These are phyloP conservation scores for Hypomesus transpacificus DNA, from an alignment of 2,113 vertebrate species.

Conservation along the genomic window DNA sequence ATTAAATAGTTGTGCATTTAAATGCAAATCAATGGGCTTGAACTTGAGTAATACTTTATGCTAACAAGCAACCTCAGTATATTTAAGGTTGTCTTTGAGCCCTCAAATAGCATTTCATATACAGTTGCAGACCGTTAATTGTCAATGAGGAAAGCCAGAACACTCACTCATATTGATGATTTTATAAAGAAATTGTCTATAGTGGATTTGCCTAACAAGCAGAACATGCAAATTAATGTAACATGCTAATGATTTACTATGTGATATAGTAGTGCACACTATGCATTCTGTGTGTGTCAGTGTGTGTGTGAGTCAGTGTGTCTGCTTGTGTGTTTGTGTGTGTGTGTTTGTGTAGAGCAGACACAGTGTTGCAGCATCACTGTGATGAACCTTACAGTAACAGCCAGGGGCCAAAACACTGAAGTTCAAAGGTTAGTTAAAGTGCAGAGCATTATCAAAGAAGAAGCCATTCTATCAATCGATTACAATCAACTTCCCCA, in stretches of 20 bases:
- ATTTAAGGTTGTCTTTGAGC: conserved; percentile 45
- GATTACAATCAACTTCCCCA: conserved; percentile 62
- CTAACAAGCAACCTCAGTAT: conserved; percentile 54
- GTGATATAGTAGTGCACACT: too few species aligned
- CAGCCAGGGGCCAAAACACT: conserved; percentile 57
- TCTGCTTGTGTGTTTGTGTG: background rate
- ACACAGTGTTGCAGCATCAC: background rate
- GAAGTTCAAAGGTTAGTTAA: conserved; percentile 67
- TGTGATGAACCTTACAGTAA: conserved; percentile 53
- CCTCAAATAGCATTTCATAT: conserved; percentile 31
- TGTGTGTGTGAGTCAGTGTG: background rate
- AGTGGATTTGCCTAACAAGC: background rate
- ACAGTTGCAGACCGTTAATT: background rate
- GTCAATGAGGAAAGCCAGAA: too few species aligned
- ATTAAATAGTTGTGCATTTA: conserved; percentile 63
- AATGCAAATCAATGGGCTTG: conserved; percentile 60
- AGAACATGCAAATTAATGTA: background rate
- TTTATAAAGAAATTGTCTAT: background rate
- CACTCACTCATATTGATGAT: background rate
- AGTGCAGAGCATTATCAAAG: conserved; percentile 58
- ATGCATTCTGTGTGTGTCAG: too few species aligned
- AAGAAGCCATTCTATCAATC: conserved; percentile 63
- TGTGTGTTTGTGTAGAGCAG: background rate
- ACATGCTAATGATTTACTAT: too few species aligned
- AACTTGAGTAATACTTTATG: conserved; percentile 56